Evolutionary conservation across 1,140 invertebrate genomes (phyloP).

Genomic region (Macrosteles quadrilineatus): DNA sequence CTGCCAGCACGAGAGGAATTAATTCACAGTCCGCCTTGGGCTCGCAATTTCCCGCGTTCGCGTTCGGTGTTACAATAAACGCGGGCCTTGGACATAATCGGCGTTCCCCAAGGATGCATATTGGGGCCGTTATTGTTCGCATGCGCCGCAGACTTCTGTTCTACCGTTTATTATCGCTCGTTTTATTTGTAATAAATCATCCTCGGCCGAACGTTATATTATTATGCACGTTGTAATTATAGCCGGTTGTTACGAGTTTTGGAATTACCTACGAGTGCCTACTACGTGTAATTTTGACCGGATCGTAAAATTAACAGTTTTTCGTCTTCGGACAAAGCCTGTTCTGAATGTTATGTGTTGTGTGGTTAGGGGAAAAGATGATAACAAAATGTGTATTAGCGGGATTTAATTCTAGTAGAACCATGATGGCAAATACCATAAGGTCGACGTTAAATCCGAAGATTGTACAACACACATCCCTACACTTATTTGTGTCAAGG

Average conservation of each 20-base stretch:
- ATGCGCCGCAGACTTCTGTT: neutral
- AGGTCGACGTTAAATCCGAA: too few species aligned
- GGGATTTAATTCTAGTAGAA: too few species aligned
- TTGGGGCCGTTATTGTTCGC: constrained; percentile 13
- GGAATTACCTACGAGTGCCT: neutral
- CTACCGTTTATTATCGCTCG: constrained; percentile 11
- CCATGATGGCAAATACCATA: too few species aligned
- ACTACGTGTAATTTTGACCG: too few species aligned
- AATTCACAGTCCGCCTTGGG: neutral
- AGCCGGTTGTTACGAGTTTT: constrained; percentile 3
- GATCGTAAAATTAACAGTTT: too few species aligned
- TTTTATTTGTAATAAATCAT: constrained; percentile 24
- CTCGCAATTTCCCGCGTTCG: neutral
- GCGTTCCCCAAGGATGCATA: neutral
- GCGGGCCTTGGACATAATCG: constrained; percentile 11
- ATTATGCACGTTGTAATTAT: neutral
- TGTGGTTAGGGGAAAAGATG: too few species aligned
- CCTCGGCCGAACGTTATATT: neutral
- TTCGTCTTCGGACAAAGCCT: too few species aligned
- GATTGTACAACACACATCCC: too few species aligned
- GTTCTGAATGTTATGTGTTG: too few species aligned
- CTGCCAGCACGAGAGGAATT: constrained; percentile 15
- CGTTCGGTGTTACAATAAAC: too few species aligned
- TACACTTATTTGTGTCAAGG: too few species aligned
- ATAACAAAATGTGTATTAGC: too few species aligned